These are phyloP conservation scores for Pangasianodon hypophthalmus DNA, from an alignment of 2,113 vertebrate genomes.

Conservation along the genomic window DNA sequence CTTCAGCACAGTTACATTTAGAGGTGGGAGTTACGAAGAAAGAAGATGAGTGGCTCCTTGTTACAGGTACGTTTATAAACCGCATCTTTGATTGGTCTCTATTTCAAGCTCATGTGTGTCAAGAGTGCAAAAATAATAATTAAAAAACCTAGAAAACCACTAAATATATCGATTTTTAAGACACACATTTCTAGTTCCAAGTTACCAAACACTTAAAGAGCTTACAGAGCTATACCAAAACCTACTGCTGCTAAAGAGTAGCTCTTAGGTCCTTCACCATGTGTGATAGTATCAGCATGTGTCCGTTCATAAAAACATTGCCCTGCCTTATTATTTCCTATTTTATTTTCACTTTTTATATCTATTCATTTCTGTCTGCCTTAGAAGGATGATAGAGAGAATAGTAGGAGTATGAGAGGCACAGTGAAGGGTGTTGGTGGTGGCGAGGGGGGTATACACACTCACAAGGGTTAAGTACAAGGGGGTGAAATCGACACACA, in stretches of 20 bases:
- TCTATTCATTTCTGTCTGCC: slow-evolving; percentile 69
- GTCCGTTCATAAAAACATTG: background rate
- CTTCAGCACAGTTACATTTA: too few species aligned
- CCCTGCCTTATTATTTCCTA: background rate
- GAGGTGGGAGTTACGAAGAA: too few species aligned
- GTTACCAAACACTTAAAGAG: background rate
- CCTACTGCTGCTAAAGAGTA: background rate
- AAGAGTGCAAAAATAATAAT: background rate
- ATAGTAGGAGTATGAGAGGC: slow-evolving; percentile 15
- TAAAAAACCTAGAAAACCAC: background rate
- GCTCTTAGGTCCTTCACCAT: background rate
- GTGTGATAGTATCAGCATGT: background rate
- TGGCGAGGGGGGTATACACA: slow-evolving; percentile 8
- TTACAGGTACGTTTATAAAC: too few species aligned
- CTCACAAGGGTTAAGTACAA: slow-evolving; percentile 44
- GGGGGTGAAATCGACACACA: slow-evolving; percentile 64
- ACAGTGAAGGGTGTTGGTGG: background rate
- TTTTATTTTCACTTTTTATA: slow-evolving; percentile 6
- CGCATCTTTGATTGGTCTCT: too few species aligned
- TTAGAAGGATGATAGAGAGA: background rate
- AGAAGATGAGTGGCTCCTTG: too few species aligned
- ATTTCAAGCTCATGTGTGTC: too few species aligned
- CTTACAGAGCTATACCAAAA: background rate
- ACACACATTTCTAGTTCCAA: background rate
- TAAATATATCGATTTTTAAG: background rate